Base-by-base conservation (phyloP, 1,140 invertebrate species). In the Mylabris phalerata region DNA sequence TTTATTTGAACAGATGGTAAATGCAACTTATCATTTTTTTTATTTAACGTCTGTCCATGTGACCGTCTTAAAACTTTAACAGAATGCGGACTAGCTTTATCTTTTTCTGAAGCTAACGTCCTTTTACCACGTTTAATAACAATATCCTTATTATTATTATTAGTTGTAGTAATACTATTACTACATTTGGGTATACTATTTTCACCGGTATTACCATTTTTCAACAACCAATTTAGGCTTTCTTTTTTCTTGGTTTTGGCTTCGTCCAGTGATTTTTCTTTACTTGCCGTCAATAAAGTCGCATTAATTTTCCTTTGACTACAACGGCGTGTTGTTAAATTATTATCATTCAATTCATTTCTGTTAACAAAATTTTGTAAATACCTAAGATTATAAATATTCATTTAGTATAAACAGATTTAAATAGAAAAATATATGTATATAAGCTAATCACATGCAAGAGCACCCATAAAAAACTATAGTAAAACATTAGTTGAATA, bases 61-160 rank as follows among this genome's bases (percentile, higher is more conserved):
- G 66, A 63, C 26, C 71, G 51, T 9, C 71, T 54, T 9, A 72
- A 48, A 7, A 73, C 67, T 62, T 73, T 73, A 7, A 73, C 68
- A 38, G 68, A 71, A 38, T 64, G 60, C 19, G 70, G 66, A 51
- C 62, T 70, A 24, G 59, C 27, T 63, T 72, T 73, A 55, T 73
- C 71, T 58, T 70, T 72, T 48, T 73, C 71, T 11, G 66, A 56
- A 42, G 57, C 60, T 25, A 73, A 58, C 10, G 70, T 58, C 49
- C 71, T 50, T 50, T 73, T 73, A 48, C 60, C 65, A 9, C 70
- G 65, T 64, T 72, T 72, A n/a, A 69, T 50, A 45, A 39, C 48
- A 47, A 9, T 55, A 46, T 55, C 44, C 11, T 42, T 49, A 24
- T 58, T 61, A 9, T 59, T 40, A 45, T 44, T 45, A 45, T 10